Base-by-base conservation (phyloP, 2,888 invertebrate species). In the Leucophenga maculata region DNA sequence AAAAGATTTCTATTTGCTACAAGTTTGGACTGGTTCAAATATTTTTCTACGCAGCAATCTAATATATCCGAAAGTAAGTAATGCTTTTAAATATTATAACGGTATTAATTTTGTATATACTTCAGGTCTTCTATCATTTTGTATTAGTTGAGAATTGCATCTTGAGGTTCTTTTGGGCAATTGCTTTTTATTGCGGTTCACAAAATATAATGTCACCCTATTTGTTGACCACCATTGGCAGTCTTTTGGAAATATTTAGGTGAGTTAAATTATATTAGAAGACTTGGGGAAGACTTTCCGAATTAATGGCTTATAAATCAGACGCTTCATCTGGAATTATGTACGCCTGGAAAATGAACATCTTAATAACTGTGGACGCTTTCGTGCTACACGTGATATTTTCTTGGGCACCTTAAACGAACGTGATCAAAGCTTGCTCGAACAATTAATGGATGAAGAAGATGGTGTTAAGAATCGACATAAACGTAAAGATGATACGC, bases 271-370 rank as follows among this genome's bases (percentile, higher is more conserved):
- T 52, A 18, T 52, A n/a, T 16, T 9, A 13, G 6, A 52, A 18
- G n/a, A n/a, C n/a, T n/a, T n/a, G n/a, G n/a, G n/a, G n/a, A n/a
- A n/a, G n/a, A n/a, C n/a, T n/a, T n/a, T n/a, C n/a, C n/a, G 22
- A 26, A n/a, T 20, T 20, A 26, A 26, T 4, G 14, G 2, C 26
- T n/a, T 16, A 14, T 26, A 26, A 26, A 26, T 26, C 46, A 71
- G 95, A 85, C 92, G 98, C 68, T 98, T 98, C 89, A 92, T 99
- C 48, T 99, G 98, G 98, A 99, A 99, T 89, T 98, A 96, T 89
- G 97, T 99, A 90, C 97, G 98, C 0, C 89, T 99, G 82, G 99
- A 99, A 90, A 98, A 99, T 90, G 99, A 99, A 86, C 99, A 99
- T 88, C 90, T 99, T 60, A 98, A 98, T 90, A 99, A 99, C 90